Evolutionary conservation across 2,113 vertebrate species (phyloP), one percentile per base, ranked within the genome.

Genomic region (Pteruthius melanotis): DNA sequence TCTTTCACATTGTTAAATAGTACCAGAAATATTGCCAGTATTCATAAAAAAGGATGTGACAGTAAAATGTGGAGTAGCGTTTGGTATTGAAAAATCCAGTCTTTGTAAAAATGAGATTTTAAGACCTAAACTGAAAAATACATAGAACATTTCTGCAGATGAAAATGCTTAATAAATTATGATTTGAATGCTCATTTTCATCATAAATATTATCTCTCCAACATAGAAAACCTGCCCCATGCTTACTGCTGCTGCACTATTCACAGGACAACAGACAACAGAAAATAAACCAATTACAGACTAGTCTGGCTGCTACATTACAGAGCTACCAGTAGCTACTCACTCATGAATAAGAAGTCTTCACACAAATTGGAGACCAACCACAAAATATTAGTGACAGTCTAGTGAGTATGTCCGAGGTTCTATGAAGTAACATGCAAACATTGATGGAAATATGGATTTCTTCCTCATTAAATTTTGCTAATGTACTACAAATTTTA

Each of bases 381-480:
- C 89, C 81, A 87, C 83, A 64, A 88, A 83, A 93, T 88, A 94
- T 96, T 95, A 97, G 92, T 95, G 88, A 74, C 66, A 92, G 91
- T 94, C 91, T 92, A 77, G 56, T 91, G 90, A 87, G 33, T 81
- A 37, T 53, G 82, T 82, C 42, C 11, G 37, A 84, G 66, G 69
- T 84, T 93, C 86, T 82, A 8, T 53, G 74, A 83, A 91, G 64
- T 65, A 86, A 40, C 52, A 79, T 47, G 65, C 72, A 97, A 92
- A 91, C 33, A 33, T 84, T 44, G 59, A 92, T 60, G 89, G 76
- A 95, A 89, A 89, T 91, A 84, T 1, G 9, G 39, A 71, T 83
- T 88, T 78, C 68, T 83, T 93, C 64, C 77, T 78, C 44, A 23
- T 74, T 90, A 92, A 50, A 59, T 86, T 71, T 83, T 86, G 52